Evolutionary conservation across 2,888 invertebrate species (phyloP).

Genomic region (Brenthis ino): DNA sequence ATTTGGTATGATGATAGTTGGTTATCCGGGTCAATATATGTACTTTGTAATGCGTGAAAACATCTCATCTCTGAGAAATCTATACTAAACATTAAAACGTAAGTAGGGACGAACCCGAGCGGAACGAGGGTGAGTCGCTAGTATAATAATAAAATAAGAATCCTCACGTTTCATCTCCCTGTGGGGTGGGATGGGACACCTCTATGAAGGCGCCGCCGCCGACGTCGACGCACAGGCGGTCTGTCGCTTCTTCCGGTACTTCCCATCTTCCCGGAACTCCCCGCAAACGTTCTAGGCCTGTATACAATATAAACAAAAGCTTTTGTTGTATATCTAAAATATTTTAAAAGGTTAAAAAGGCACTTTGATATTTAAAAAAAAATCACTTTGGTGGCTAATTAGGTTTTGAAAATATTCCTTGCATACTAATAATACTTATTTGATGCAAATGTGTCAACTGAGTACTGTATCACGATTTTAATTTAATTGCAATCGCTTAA

Average conservation of each 20-base stretch:
- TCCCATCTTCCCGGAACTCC: conserved; percentile 83
- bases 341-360: background rate
- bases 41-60: too few relatives aligned
- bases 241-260: conserved; percentile 89
- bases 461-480: too few relatives aligned
- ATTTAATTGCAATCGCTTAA: too few relatives aligned
- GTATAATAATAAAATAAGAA: background rate
- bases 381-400: background rate
- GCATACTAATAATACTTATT: too few relatives aligned
- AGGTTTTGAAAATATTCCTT: too few relatives aligned
- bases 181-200: conserved; percentile 92
- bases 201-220: conserved; percentile 95
- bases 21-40: too few relatives aligned
- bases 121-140: background rate
- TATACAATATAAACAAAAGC: background rate
- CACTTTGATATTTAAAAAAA: background rate
- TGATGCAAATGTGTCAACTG: too few relatives aligned
- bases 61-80: too few relatives aligned
- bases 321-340: background rate
- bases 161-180: conserved; percentile 67
- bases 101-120: too few relatives aligned
- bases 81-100: too few relatives aligned
- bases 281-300: conserved; percentile 64
- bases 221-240: conserved; percentile 94
- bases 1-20: too few relatives aligned